Percentiles rank a stretch among this genome's conserved stretches.
phyloP scores from a whole-genome alignment of 2,113 vertebrate species.

The Nothoprocta perdicaria region DNA sequence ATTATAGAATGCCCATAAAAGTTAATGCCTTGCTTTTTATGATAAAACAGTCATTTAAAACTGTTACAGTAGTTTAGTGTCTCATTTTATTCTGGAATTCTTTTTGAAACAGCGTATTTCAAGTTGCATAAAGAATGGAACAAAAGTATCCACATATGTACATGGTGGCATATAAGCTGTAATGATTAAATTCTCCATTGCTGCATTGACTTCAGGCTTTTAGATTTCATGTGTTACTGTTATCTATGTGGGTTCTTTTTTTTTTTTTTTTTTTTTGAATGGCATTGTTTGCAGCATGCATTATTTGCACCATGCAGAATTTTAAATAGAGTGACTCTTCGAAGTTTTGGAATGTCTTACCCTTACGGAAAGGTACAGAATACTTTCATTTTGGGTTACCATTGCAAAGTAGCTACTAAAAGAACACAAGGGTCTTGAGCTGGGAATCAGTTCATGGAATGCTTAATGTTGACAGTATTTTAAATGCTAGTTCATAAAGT shows the following conservation, averaged over 20 bases:
- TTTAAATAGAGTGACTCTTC: fast-evolving
- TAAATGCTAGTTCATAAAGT: not conserved
- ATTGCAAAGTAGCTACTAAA: not conserved
- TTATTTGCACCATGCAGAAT: not conserved
- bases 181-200: not conserved
- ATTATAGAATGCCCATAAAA: not conserved
- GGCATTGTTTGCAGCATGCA: not conserved
- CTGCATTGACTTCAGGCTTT: not conserved
- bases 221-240: not conserved
- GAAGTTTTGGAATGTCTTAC: not conserved
- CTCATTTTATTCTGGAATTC: not conserved
- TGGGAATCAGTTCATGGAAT: not conserved
- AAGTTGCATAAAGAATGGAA: not conserved
- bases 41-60: not conserved
- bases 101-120: not conserved
- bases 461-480: not conserved
- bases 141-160: not conserved
- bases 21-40: not conserved
- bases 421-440: not conserved
- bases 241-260: not conserved
- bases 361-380: not conserved
- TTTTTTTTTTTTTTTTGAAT: not conserved
- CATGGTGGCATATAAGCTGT: not conserved
- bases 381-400: not conserved
- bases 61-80: not conserved